Evolutionary conservation across 2,888 invertebrate species (phyloP).

Genomic region (Apantesis nais): DNA sequence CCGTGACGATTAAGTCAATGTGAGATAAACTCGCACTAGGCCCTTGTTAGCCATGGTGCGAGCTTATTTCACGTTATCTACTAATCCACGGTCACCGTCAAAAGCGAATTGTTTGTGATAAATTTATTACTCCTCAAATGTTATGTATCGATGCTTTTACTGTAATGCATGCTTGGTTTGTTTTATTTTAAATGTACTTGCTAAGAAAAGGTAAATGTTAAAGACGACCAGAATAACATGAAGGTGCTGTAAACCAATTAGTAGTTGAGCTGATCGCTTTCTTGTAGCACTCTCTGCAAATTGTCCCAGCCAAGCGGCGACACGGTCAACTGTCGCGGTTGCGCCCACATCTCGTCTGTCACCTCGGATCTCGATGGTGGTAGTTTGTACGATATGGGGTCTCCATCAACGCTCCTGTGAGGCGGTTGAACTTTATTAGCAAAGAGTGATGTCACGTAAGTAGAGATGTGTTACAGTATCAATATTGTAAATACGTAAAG

Average conservation of each 20-base stretch:
- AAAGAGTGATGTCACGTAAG: background rate
- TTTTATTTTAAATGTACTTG: no score
- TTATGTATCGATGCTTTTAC: no score
- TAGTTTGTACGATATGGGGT: constrained; percentile 79
- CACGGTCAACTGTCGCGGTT: constrained; percentile 62
- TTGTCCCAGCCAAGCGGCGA: constrained; percentile 61
- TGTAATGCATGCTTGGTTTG: no score
- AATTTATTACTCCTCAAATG: no score
- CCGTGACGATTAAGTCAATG: background rate
- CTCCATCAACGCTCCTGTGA: constrained; percentile 71
- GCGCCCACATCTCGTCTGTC: constrained; percentile 74
- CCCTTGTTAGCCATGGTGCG: no score
- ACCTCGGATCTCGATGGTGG: constrained; percentile 70
- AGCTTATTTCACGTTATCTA: no score
- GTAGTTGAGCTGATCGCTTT: constrained; percentile 5
- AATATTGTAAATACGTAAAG: no score
- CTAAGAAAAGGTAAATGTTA: background rate
- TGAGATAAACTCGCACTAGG: background rate
- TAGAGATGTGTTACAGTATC: no score
- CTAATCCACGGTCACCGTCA: no score
- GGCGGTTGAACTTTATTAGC: background rate
- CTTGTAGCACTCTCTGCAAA: constrained; percentile 35
- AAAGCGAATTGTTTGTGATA: no score
- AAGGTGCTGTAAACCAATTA: background rate
- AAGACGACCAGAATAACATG: background rate